phyloP scores from a whole-genome alignment of 2,888 invertebrate genomes.

The Pristionchus japonicus region DNA sequence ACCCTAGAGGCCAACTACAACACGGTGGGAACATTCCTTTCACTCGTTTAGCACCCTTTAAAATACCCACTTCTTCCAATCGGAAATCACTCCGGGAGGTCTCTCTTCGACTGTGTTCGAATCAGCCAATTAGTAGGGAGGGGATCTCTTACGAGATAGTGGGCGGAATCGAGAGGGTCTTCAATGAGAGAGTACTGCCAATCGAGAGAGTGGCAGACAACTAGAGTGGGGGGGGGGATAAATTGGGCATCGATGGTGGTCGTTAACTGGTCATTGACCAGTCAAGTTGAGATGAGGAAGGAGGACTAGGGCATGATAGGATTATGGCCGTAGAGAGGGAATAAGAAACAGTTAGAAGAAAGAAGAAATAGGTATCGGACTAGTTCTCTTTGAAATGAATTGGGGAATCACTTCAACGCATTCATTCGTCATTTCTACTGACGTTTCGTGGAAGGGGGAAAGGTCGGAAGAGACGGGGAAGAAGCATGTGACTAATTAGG shows the following conservation, averaged over 20 bases:
- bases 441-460: not conserved
- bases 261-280: slow-evolving; percentile 2
- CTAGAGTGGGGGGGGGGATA: not conserved
- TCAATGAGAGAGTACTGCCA: not conserved
- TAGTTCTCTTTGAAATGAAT: not conserved
- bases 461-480: not conserved
- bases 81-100: slow-evolving; percentile 8
- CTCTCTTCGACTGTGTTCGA: not conserved
- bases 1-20: not conserved
- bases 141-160: not conserved
- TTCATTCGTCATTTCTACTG: slow-evolving; percentile 1
- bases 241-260: not conserved
- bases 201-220: not conserved
- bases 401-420: not conserved
- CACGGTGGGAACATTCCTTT: not conserved
- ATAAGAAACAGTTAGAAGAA: not conserved
- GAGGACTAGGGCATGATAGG: not conserved
- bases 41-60: not conserved
- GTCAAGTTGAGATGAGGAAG: not conserved
- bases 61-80: not conserved
- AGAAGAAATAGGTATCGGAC: not conserved
- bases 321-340: not conserved
- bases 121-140: not conserved
- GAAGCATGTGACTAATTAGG: not conserved
- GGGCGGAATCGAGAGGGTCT: not conserved